Percentiles rank a stretch among this genome's conserved stretches.
Evolutionary conservation across 2,113 vertebrate genomes (phyloP).

Genomic region (Campylomormyrus numenius): DNA sequence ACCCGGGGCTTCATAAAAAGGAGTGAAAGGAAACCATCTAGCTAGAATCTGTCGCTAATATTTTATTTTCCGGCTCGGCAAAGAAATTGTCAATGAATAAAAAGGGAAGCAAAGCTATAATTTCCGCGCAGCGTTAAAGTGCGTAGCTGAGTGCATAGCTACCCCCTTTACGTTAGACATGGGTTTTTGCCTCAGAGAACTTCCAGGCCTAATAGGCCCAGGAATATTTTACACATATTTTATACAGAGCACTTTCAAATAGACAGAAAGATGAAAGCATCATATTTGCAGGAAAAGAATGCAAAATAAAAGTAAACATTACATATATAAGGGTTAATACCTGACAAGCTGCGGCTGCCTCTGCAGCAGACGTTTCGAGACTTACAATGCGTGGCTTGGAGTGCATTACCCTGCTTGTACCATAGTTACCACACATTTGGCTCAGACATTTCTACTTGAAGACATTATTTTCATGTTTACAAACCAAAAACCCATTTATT

Average conservation of each 20-base stretch:
- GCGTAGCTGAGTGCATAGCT: neutral
- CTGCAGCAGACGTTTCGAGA: too few species aligned
- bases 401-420: neutral
- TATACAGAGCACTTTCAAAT: neutral
- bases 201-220: neutral
- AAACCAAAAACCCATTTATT: neutral
- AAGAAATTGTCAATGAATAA: neutral
- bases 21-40: neutral
- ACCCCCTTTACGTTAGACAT: neutral
- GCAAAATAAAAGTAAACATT: neutral
- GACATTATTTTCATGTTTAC: neutral
- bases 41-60: neutral
- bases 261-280: neutral
- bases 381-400: neutral
- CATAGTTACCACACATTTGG: neutral
- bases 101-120: neutral
- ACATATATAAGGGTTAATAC: neutral
- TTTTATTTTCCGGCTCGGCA: neutral
- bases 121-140: neutral
- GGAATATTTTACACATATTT: too few species aligned
- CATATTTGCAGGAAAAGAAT: neutral
- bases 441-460: neutral
- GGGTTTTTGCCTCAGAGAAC: neutral
- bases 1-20: neutral
- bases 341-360: neutral